Base-by-base conservation (phyloP, 2,888 invertebrate species). In the Eulithis prunata region DNA sequence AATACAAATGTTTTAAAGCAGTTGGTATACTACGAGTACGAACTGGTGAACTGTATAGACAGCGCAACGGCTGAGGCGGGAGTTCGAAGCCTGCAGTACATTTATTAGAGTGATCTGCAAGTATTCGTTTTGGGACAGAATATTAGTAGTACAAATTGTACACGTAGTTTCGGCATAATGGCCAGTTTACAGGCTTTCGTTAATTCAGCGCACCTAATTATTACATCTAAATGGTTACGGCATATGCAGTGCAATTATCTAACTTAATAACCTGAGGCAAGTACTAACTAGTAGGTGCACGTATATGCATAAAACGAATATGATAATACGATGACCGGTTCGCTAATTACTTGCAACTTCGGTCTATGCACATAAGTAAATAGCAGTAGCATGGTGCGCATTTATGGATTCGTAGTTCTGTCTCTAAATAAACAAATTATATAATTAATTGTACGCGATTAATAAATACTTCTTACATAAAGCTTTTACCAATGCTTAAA, bases 391-490 rank as follows among this genome's bases (percentile, higher is more conserved):
- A 21, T 21, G 21, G n/a, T 21, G 12, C 41, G 41, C 10, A 41
- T 41, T 41, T 41, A 46, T 61, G 56, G 43, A 56, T 14, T 45
- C 51, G 56, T 43, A n/a, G 65, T 71, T 71, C 68, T 69, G 66
- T 62, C 7, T 55, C 12, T 52, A 12, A 57, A 28, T 57, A 21
- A 45, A 57, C 4, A n/a, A 2, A 36, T 47, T 13, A 36, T 36
- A 36, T 47, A 32, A 47, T 21, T 21, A 41, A 0, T 41, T 41
- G 8, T 21, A 21, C 21, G 21, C 21, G 21, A 21, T 21, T 21
- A 21, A 21, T 21, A 21, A 21, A 21, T 21, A 21, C 21, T 21
- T 21, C 21, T 21, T 21, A 21, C 21, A 21, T n/a, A n/a, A n/a
- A n/a, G n/a, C n/a, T 21, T 21, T 21, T 21, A 21, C 21, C 21